Base-by-base conservation (phyloP, 2,113 vertebrate genomes). In the Nerophis lumbriciformis region DNA sequence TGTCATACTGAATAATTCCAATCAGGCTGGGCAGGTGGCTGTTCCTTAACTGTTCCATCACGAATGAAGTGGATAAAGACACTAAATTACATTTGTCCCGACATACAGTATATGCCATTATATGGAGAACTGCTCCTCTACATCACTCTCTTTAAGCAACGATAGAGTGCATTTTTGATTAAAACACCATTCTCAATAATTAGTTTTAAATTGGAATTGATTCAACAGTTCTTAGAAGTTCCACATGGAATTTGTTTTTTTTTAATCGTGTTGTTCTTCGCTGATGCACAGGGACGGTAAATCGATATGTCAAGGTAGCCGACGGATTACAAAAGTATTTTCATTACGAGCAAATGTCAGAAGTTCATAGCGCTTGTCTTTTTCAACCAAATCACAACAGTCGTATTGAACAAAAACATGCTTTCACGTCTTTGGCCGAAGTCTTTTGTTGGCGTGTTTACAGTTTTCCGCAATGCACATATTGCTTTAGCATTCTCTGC, bases 201-300 rank as follows among this genome's bases (percentile, higher is more conserved):
- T 55, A 42, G 4, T 57, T 76, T 68, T n/a, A 59, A 69, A 66
- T 68, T 39, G 39, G 70, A 79, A 71, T 71, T 2, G 62, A 72
- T 66, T 69, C 61, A 36, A 8, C 16, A 2, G 4, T 63, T 15
- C 15, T 15, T n/a, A 38, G 36, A 7, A 38, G 42, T 71, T 54
- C 5, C 1, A 1, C 52, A 28, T 28, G 28, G 28, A 28, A 28
- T 28, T 28, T 1, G 2, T 79, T 70, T 64, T 5, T 1, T 67
- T 62, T 55, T 42, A 48, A 57, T 38, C 37, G 19, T 38, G 44
- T 60, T 68, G 37, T 67, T 68, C 38, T 50, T 69, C 2, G n/a
- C 15, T 48, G 60, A 64, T 5, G 7, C 63, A 48, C 37, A 14
- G 37, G 57, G 51, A 68, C 49, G 54, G 60, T 67, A 72, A 63